Base-by-base conservation (phyloP, 2,113 vertebrate species). In the Apteryx mantelli region DNA sequence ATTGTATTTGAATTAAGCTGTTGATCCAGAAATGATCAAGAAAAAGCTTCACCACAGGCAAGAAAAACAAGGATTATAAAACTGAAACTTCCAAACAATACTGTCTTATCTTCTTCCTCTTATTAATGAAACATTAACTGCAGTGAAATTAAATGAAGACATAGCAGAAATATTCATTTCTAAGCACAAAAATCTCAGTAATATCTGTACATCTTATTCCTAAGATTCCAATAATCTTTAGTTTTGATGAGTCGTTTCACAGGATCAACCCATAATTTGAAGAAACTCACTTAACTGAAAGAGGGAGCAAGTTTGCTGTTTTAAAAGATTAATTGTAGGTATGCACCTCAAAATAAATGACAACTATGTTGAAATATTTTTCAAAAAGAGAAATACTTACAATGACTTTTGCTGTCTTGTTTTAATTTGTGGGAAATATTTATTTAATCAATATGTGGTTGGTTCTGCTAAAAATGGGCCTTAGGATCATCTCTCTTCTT, bases 91-190 rank as follows among this genome's bases (percentile, higher is more conserved):
- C 61, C 80, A 74, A 83, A 40, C 75, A 63, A 77, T 50, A 50
- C 64, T 38, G 13, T 24, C 56, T 50, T 89, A 64, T 58, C 83
- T 86, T 70, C 76, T 69, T 80, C 86, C 85, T 91, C 14, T 46
- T 46, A 46, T 81, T 78, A 88, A 77, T 63, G n/a, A 85, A 96
- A 65, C 46, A 71, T 84, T 56, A 71, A 88, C 25, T 89, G n/a
- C 46, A 56, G 56, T 88, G 63, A 91, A 94, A 92, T 95, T 70
- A 84, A 76, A 90, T 88, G 89, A 93, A 93, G 92, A 91, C 93
- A 65, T 78, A 28, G 77, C 80, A 94, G 92, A 38, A 38, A 89
- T 61, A 81, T 40, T 53, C 89, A 26, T 74, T 71, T 80, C 58
- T 75, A 53, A 86, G n/a, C 56, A 52, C 61, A 68, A 74, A 70